phyloP scores from a whole-genome alignment of 2,888 invertebrate genomes.

The Ditula angustiorana region DNA sequence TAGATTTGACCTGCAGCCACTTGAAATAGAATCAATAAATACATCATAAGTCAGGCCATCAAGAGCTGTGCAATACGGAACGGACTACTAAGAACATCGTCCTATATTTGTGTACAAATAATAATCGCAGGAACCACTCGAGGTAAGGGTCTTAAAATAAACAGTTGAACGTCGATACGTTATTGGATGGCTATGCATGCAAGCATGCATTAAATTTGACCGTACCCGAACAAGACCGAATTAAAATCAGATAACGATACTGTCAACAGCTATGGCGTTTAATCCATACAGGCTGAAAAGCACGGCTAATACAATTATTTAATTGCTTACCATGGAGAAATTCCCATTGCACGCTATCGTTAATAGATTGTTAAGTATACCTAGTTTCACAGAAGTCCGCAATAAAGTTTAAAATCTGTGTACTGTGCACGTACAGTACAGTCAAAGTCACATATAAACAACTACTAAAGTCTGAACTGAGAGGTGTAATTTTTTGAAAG shows the following conservation, averaged over 20 bases:
- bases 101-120: conserved; percentile 47
- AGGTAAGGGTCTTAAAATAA: conserved; percentile 45
- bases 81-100: conserved; percentile 22
- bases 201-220: conserved; percentile 20
- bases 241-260: conserved; percentile 7
- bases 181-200: conserved; percentile 35
- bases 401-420: conserved; percentile 3
- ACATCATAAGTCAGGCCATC: conserved; percentile 28
- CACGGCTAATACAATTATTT: too few species aligned
- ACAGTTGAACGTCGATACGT: conserved; percentile 43
- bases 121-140: conserved; percentile 43
- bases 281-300: too few species aligned
- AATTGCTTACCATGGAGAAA: too few species aligned
- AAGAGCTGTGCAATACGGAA: conserved; percentile 17
- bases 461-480: too few species aligned
- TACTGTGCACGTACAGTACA: conserved; percentile 5
- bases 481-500: too few species aligned
- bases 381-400: background rate
- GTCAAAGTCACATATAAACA: too few species aligned
- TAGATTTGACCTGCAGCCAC: conserved; percentile 21
- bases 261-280: background rate
- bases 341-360: too few species aligned
- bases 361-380: background rate
- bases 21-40: conserved; percentile 19
- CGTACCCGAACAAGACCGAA: conserved; percentile 10